Conservation (phyloP, 2,888 invertebrate species). For the Mesodorylaimus sp. region DNA sequence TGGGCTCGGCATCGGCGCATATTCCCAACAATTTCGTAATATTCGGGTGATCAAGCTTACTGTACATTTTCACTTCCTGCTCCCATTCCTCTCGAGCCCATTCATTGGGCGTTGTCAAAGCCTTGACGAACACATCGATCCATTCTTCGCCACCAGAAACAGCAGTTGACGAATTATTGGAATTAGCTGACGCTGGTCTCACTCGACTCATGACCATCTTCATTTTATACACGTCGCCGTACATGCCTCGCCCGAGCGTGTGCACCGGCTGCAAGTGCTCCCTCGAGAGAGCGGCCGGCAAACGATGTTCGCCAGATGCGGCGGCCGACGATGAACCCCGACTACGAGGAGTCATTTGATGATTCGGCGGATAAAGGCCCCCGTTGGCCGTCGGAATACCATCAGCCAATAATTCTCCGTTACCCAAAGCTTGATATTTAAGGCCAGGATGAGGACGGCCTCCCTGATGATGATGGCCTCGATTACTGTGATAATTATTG, state of each 20-base stretch:
- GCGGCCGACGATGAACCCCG: not conserved
- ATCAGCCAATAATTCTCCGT: too few relatives aligned
- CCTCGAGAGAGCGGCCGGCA: not conserved
- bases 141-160: conserved; percentile 53
- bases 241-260: conserved; percentile 59
- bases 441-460: too few relatives aligned
- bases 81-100: conserved; percentile 54
- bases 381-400: too few relatives aligned
- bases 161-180: too few relatives aligned
- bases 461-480: not conserved
- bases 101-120: conserved; percentile 38
- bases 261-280: not conserved
- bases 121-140: conserved; percentile 40
- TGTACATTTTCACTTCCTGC: conserved; percentile 66
- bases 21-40: conserved; percentile 58
- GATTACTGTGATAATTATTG: not conserved
- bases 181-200: not conserved
- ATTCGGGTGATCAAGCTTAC: conserved; percentile 60
- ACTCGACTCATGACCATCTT: conserved; percentile 35
- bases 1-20: conserved; percentile 54
- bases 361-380: not conserved
- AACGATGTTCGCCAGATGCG: not conserved
- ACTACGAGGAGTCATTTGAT: not conserved
- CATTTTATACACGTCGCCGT: conserved; percentile 71
- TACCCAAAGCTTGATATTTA: too few relatives aligned